phyloP scores from a whole-genome alignment of 2,113 vertebrate genomes.

The Boleophthalmus pectinirostris region DNA sequence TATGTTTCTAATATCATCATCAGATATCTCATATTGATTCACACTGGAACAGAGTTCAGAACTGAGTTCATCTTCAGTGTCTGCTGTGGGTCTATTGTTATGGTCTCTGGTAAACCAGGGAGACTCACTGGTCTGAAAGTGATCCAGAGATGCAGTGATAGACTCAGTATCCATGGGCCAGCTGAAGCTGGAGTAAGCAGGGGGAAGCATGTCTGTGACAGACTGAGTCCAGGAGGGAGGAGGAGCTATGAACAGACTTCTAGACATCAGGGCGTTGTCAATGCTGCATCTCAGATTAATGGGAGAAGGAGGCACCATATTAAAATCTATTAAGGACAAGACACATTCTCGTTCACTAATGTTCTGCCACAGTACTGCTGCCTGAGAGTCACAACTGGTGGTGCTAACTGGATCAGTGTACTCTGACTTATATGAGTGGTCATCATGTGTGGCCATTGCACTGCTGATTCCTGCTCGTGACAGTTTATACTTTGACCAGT shows the following conservation, averaged over 20 bases:
- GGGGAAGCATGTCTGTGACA: constrained; percentile 16
- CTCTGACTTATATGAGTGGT: constrained; percentile 54
- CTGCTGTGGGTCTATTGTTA: constrained; percentile 15
- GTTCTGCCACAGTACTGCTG: constrained; percentile 63
- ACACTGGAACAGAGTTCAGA: constrained; percentile 49
- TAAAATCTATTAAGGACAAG: constrained; percentile 83
- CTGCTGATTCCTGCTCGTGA: constrained; percentile 68
- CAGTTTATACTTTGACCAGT: constrained; percentile 63
- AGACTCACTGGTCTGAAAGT: constrained; percentile 73
- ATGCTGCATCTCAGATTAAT: constrained; percentile 87
- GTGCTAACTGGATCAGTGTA: constrained; percentile 38
- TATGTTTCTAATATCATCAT: constrained; percentile 83
- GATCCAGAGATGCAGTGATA: constrained; percentile 77
- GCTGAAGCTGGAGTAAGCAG: constrained; percentile 36
- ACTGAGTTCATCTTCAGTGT: constrained; percentile 31
- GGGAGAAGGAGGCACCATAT: constrained; percentile 84
- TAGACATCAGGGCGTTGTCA: constrained; percentile 80
- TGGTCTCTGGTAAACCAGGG: constrained; percentile 24
- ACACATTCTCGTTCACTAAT: constrained; percentile 72
- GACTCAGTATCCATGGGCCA: constrained; percentile 73
- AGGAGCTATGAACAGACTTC: constrained; percentile 78
- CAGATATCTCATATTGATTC: constrained; percentile 68
- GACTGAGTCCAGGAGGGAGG: constrained; percentile 67
- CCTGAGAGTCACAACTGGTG: constrained; percentile 45
- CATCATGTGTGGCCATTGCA: constrained; percentile 71